Evolutionary conservation across 2,888 invertebrate genomes (phyloP).

Genomic region (Flexamia atlantica): DNA sequence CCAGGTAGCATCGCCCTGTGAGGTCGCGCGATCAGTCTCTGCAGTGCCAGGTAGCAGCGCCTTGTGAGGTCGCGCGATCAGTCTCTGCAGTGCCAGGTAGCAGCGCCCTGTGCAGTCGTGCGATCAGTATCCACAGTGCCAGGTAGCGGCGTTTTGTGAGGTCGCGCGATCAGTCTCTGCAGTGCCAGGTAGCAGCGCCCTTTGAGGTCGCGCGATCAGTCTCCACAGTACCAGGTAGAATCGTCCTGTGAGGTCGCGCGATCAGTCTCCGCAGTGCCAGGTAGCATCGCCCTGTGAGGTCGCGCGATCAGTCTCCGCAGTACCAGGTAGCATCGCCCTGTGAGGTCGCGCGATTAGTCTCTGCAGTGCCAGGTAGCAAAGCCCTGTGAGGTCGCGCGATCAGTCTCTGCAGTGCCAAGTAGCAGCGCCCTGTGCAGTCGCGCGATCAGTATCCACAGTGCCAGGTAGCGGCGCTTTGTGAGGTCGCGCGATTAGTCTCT

Average conservation of each 20-base stretch:
- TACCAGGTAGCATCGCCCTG: not conserved
- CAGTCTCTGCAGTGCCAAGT: conserved; percentile 4
- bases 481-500: not conserved
- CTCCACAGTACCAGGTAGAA: conserved; percentile 5
- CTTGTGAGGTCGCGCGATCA: not conserved
- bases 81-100: conserved; percentile 16
- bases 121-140: too few species aligned
- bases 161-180: not conserved
- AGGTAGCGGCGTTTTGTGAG: not conserved
- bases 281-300: not conserved
- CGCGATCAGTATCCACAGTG: too few species aligned
- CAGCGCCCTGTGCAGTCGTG: not conserved
- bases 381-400: not conserved
- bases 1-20: not conserved
- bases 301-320: not conserved
- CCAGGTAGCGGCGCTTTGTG: not conserved
- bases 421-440: not conserved
- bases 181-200: not conserved
- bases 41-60: not conserved
- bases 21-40: not conserved
- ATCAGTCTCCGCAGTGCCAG: not conserved
- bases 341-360: not conserved
- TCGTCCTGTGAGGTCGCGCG: not conserved
- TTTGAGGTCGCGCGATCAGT: not conserved
- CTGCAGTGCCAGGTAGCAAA: conserved; percentile 10